phyloP scores from a whole-genome alignment of 2,888 invertebrate genomes.

The Tuberolachnus salignus region DNA sequence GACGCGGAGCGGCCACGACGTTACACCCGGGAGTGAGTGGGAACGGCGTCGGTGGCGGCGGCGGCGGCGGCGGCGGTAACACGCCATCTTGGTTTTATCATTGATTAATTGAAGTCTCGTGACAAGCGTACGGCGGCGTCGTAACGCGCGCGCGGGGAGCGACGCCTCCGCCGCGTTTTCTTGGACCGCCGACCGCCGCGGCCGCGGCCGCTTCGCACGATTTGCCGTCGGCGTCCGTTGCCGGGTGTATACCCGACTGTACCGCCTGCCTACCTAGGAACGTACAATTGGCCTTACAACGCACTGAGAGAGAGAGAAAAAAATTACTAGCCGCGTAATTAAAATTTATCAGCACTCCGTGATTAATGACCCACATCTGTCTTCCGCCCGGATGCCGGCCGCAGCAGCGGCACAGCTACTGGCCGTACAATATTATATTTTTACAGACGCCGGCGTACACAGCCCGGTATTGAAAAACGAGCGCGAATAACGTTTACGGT shows the following conservation, averaged over 20 bases:
- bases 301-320: too few species aligned
- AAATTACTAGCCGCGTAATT: slow-evolving; percentile 32
- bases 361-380: slow-evolving; percentile 34
- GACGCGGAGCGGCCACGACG: too few species aligned
- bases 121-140: slow-evolving; percentile 51
- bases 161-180: slow-evolving; percentile 24
- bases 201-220: slow-evolving; percentile 10
- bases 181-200: slow-evolving; percentile 29
- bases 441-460: not conserved
- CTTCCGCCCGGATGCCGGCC: slow-evolving; percentile 16
- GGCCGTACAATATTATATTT: too few species aligned
- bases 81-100: slow-evolving; percentile 56
- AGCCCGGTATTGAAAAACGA: not conserved
- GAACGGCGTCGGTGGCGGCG: not conserved
- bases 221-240: slow-evolving; percentile 13
- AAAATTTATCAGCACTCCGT: slow-evolving; percentile 49
- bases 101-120: slow-evolving; percentile 56
- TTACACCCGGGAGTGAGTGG: too few species aligned
- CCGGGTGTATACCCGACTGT: not conserved
- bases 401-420: not conserved
- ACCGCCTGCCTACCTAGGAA: too few species aligned
- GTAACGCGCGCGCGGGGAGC: slow-evolving; percentile 31
- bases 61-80: not conserved
- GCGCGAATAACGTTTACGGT: not conserved
- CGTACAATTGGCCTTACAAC: too few species aligned